phyloP scores from a whole-genome alignment of 2,888 invertebrate species.

The Sabellastarte sp. region DNA sequence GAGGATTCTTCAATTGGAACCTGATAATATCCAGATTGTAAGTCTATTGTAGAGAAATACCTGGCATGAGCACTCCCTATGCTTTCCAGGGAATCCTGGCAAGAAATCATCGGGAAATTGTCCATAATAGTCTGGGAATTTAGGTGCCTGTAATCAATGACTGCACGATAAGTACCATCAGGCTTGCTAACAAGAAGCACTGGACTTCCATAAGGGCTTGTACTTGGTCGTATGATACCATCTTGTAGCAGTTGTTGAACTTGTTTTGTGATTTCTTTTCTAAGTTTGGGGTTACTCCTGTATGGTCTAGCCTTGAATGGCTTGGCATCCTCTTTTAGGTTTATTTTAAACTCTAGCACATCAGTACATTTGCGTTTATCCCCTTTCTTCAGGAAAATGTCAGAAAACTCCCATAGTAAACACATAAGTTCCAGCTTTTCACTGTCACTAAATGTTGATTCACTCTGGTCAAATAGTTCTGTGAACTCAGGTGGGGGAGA shows the following conservation, averaged over 20 bases:
- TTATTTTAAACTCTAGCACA: background rate
- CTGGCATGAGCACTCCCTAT: background rate
- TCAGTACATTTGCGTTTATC: background rate
- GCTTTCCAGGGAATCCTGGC: background rate
- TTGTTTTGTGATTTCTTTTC: background rate
- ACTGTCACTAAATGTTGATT: background rate
- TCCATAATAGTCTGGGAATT: background rate
- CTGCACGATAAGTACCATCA: background rate
- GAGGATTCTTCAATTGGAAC: background rate
- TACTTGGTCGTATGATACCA: background rate
- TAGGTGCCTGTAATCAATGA: background rate
- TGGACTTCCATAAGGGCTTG: background rate
- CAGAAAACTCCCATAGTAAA: too few relatives aligned
- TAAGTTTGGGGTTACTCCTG: background rate
- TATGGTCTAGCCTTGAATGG: background rate
- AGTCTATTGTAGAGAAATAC: background rate
- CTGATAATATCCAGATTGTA: too few relatives aligned
- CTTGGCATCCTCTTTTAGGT: background rate
- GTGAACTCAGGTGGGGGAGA: background rate
- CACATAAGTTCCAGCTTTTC: background rate
- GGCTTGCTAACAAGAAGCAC: background rate
- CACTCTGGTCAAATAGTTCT: background rate
- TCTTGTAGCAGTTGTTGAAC: background rate
- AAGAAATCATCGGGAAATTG: background rate
- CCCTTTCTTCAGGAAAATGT: too few relatives aligned